Evolutionary conservation across 2,797 vertebrate species (phyloP), one percentile per base, ranked within the genome.

Genomic region (Clarias platycephalus): DNA sequence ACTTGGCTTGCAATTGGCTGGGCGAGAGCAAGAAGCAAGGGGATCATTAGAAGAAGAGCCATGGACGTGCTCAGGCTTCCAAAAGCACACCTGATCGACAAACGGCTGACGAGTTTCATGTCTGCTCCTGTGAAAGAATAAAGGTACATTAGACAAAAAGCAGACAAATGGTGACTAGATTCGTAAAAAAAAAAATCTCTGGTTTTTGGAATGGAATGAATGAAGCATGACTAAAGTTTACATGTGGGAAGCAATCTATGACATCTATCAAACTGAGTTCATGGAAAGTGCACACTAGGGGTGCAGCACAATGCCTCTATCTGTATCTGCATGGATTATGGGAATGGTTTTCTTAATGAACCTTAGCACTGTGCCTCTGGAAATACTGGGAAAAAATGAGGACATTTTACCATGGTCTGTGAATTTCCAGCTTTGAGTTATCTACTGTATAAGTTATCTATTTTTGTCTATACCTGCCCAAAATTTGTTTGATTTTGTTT

Each of bases 1-100:
- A 89, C 90, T 83, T 94, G 93, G 76, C 90, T 88, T 84, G 88
- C 37, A 80, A 87, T 90, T 86, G 89, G 88, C 85, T 86, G 85
- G 76, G 93, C 80, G 49, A 88, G 68, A 74, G 84, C 89, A 81
- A 94, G 85, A 83, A 94, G 74, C 83, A 94, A 85, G 79, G 85
- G 86, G 74, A 93, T 80, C 81, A 89, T 71, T 26, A 93, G 85
- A 62, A 92, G 85, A 79, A 76, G 81, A 37, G 83, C 80, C 70
- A 88, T 83, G 87, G 90, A 92, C 92, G 92, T 92, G 84, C 49
- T 92, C 82, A 84, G 87, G 80, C 82, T 90, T 84, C 85, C 67
- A 87, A 71, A 74, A 62, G 37, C 82, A 82, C 18, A 81, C 77
- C 81, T 86, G 82, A 82, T 85, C 84, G 80, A 79, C 74, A 89